Conservation (phyloP, 2,113 vertebrate genomes). For the Aegypius monachus region DNA sequence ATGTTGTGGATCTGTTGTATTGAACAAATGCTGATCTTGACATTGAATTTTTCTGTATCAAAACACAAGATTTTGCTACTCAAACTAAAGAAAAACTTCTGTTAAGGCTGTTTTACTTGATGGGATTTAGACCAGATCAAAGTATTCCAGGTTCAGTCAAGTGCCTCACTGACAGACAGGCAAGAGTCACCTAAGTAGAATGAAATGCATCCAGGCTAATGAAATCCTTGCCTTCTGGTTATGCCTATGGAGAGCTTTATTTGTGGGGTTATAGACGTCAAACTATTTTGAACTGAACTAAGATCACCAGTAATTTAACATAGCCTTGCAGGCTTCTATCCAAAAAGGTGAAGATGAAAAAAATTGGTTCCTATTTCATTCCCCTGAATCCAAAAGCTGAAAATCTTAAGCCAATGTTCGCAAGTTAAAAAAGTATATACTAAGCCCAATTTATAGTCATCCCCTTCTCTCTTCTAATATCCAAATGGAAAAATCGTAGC, state of each 20-base stretch:
- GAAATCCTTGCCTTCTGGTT: not conserved
- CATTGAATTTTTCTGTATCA: not conserved
- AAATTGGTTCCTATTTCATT: not conserved
- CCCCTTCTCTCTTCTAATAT: not conserved
- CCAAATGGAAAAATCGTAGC: not conserved
- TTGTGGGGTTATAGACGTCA: not conserved
- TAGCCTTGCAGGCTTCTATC: not conserved
- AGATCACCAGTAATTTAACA: not conserved
- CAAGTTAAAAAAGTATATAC: fast-evolving
- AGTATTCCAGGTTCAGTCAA: not conserved
- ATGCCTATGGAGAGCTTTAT: not conserved
- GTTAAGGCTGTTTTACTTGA: not conserved
- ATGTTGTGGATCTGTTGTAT: not conserved
- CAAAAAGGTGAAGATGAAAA: not conserved
- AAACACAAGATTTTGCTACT: not conserved
- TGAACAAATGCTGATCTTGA: not conserved
- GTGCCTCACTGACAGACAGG: not conserved
- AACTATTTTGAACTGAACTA: not conserved
- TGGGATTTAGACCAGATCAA: not conserved
- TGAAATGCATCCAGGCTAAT: not conserved
- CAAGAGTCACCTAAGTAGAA: not conserved
- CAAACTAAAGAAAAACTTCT: not conserved
- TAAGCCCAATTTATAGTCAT: not conserved
- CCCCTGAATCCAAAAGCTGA: not conserved
- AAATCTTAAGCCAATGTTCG: not conserved